phyloP scores from a whole-genome alignment of 2,113 vertebrate genomes.

The Dasypus novemcinctus region DNA sequence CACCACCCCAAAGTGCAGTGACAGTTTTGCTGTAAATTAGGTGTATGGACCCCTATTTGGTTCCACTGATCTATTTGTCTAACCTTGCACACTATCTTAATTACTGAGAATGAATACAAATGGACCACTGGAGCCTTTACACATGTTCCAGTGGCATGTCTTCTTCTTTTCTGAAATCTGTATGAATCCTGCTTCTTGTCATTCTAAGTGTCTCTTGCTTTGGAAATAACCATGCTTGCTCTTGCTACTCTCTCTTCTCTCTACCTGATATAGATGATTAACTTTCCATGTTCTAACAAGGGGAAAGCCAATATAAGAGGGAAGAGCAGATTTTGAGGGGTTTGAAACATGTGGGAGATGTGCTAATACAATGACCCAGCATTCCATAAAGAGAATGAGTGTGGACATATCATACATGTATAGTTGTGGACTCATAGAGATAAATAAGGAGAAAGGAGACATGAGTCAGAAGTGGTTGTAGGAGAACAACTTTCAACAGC shows the following conservation, averaged over 20 bases:
- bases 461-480: background rate
- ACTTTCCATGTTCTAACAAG: background rate
- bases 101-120: background rate
- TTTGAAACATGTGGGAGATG: background rate
- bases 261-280: background rate
- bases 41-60: background rate
- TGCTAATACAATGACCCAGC: background rate
- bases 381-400: background rate
- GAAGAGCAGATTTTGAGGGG: background rate
- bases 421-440: background rate
- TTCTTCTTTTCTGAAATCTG: background rate
- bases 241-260: background rate
- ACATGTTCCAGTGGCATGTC: background rate
- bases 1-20: background rate
- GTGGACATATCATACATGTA: background rate
- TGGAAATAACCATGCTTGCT: background rate
- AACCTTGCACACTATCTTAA: background rate
- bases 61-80: background rate
- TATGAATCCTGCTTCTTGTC: background rate
- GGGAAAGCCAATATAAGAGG: background rate
- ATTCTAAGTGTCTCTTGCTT: background rate
- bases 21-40: background rate
- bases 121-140: background rate
- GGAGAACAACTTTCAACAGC: background rate
- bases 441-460: background rate